These are phyloP conservation scores for Euphonia xanthogaster DNA, from an alignment of 2,797 vertebrate genomes.

Conservation along the genomic window DNA sequence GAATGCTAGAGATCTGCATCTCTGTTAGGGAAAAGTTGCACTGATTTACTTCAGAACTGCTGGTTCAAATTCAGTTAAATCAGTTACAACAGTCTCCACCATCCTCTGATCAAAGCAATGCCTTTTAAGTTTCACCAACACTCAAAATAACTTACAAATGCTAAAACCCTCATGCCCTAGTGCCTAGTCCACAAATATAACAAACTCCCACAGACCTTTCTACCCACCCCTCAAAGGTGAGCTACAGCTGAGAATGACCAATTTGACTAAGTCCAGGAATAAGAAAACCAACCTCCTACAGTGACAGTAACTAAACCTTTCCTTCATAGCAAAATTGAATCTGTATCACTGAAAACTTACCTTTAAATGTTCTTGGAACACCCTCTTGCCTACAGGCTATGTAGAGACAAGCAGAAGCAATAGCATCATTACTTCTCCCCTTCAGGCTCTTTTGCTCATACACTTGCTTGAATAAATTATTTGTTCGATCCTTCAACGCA, in stretches of 20 bases:
- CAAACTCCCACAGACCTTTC: not conserved
- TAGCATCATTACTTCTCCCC: constrained; percentile 96
- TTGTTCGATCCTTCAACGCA: constrained; percentile 92
- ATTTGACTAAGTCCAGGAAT: not conserved
- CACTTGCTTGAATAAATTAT: constrained; percentile 99
- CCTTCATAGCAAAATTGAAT: not conserved
- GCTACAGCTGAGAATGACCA: not conserved
- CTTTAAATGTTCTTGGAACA: constrained; percentile 98
- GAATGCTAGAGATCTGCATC: not conserved
- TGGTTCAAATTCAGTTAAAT: not conserved
- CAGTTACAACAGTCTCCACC: not conserved
- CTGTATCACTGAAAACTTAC: constrained; percentile 68
- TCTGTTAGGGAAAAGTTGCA: not conserved
- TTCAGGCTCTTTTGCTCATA: constrained; percentile 99
- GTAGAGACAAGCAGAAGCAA: constrained; percentile 97
- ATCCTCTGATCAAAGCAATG: not conserved
- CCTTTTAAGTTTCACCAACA: not conserved
- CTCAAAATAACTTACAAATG: not conserved
- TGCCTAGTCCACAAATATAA: not conserved
- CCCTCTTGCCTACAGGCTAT: constrained; percentile 99
- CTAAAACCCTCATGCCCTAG: not conserved
- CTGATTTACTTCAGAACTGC: not conserved
- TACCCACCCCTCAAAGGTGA: not conserved
- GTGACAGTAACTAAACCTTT: not conserved
- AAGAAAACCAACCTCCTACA: not conserved